Conservation (phyloP, 2,113 vertebrate genomes). For the Phyllostomus hastatus region DNA sequence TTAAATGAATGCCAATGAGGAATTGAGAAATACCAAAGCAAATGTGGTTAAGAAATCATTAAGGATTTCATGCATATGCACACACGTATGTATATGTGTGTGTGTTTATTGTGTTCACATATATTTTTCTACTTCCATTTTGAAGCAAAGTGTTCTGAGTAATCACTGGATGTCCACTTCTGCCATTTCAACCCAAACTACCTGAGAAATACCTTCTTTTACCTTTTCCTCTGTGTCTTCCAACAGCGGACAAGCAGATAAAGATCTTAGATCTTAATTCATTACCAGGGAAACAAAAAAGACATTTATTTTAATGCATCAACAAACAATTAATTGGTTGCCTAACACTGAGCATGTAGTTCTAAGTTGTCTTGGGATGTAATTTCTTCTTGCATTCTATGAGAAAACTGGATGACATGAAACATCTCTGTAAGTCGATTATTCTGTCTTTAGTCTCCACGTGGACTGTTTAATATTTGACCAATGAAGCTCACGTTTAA, state of each 20-base stretch:
- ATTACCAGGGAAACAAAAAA: slow-evolving; percentile 14
- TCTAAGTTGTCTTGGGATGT: slow-evolving; percentile 12
- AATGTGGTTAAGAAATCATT: neutral
- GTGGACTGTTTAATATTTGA: neutral
- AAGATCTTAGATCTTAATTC: neutral
- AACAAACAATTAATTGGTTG: slow-evolving; percentile 15
- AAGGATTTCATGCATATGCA: neutral
- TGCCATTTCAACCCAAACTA: neutral
- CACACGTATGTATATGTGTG: neutral
- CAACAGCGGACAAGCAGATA: neutral
- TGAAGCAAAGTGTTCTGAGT: neutral
- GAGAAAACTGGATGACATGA: neutral
- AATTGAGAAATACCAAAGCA: neutral
- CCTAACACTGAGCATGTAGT: neutral
- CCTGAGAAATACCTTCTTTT: neutral
- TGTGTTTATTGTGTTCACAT: neutral
- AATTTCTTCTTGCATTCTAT: neutral
- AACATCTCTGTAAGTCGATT: neutral
- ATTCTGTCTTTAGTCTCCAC: neutral
- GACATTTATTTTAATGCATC: slow-evolving; percentile 17
- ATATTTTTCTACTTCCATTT: neutral
- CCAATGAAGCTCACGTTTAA: neutral
- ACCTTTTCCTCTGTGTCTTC: neutral
- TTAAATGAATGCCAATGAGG: neutral
- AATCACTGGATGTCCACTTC: neutral